These are phyloP conservation scores for Pteronotus mesoamericanus DNA, from an alignment of 2,797 vertebrate species.

Conservation along the genomic window DNA sequence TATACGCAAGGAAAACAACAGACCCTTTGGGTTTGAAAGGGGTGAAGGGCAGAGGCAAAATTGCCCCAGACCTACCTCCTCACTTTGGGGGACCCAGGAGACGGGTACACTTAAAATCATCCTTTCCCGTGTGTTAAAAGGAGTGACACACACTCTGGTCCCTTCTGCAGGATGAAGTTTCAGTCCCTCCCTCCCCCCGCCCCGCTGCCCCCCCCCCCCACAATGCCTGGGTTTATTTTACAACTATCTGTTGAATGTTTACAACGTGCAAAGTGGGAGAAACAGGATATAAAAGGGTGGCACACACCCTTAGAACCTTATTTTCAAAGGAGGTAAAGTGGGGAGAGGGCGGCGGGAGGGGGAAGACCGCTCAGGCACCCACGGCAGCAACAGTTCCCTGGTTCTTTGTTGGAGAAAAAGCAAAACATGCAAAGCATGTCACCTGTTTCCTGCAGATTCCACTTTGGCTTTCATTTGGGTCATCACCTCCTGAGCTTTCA, in stretches of 20 bases:
- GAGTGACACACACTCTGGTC: background rate
- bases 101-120: background rate
- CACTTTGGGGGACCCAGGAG: background rate
- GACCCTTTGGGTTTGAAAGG: background rate
- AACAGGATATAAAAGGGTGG: background rate
- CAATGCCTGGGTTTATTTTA: background rate
- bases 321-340: background rate
- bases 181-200: background rate
- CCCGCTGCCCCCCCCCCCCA: too few species aligned
- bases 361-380: too few species aligned
- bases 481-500: background rate
- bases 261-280: background rate
- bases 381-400: background rate
- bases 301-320: background rate
- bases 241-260: background rate
- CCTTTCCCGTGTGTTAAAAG: background rate
- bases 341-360: background rate
- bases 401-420: background rate
- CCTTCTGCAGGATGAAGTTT: background rate
- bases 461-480: background rate
- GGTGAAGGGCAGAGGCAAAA: background rate
- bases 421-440: background rate
- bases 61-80: background rate
- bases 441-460: background rate
- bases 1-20: background rate